phyloP scores from a whole-genome alignment of 2,797 vertebrate species.

The Heliangelus exortis region DNA sequence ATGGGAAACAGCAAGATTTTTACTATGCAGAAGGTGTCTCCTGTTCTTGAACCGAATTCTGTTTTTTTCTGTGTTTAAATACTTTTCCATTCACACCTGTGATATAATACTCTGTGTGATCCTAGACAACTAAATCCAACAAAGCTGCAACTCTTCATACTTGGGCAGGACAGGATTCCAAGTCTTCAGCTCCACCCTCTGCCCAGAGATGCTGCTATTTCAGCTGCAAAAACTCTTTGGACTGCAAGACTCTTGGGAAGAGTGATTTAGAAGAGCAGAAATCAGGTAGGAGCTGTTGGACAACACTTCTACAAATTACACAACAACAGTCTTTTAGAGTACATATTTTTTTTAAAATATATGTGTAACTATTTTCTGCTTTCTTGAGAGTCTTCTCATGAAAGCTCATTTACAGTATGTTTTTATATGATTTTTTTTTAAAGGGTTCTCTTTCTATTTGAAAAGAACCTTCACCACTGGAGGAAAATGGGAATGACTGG shows the following conservation, averaged over 20 bases:
- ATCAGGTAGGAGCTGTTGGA: background rate
- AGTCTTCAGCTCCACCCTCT: background rate
- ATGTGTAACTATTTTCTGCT: background rate
- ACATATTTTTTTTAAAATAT: background rate
- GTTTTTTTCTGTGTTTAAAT: constrained; percentile 52
- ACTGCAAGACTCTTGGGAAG: background rate
- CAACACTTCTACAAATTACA: background rate
- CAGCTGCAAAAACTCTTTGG: background rate
- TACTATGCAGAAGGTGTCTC: background rate
- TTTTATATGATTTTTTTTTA: background rate
- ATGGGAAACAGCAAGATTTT: background rate
- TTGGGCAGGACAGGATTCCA: constrained; percentile 23
- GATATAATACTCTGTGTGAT: constrained; percentile 45
- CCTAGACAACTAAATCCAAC: constrained; percentile 55
- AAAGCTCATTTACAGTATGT: background rate
- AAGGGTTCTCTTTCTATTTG: background rate
- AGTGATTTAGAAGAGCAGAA: background rate
- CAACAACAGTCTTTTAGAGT: background rate
- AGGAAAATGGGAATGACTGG: background rate
- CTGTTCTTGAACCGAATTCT: background rate
- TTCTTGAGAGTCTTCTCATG: background rate
- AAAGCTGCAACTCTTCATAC: background rate
- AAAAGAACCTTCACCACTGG: background rate
- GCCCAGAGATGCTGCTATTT: background rate
- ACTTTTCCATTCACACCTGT: constrained; percentile 41